These are phyloP conservation scores for Ascaphus truei DNA, from an alignment of 2,113 vertebrate genomes.

Conservation along the genomic window DNA sequence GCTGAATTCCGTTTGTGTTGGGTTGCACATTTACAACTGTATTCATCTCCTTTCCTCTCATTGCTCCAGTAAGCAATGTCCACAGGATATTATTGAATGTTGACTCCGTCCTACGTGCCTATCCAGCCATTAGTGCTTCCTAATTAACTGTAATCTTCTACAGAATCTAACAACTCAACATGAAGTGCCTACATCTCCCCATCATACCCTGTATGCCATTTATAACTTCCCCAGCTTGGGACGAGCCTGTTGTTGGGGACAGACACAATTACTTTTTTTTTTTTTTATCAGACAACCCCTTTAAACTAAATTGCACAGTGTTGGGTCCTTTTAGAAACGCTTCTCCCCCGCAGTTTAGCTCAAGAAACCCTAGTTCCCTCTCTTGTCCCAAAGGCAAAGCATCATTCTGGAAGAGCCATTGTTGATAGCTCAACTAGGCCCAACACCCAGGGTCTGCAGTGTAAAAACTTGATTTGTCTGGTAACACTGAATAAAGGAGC, in stretches of 20 bases:
- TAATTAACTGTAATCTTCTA: conserved; percentile 71
- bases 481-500: conserved; percentile 69
- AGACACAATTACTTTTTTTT: conserved; percentile 48
- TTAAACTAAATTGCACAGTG: conserved; percentile 55
- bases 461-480: conserved; percentile 64
- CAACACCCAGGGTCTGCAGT: conserved; percentile 54
- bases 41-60: background rate
- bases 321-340: conserved; percentile 52
- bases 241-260: background rate
- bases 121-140: conserved; percentile 63
- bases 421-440: conserved; percentile 61
- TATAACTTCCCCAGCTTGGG: conserved; percentile 33
- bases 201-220: background rate
- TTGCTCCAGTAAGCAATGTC: conserved; percentile 51
- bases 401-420: conserved; percentile 58
- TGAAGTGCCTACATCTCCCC: conserved; percentile 51
- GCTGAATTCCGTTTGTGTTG: no score
- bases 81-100: conserved; percentile 58
- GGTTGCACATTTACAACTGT: background rate
- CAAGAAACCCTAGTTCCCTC: conserved; percentile 44
- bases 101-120: conserved; percentile 59
- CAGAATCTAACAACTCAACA: conserved; percentile 55
- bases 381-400: conserved; percentile 47
- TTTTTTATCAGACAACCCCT: conserved; percentile 52
- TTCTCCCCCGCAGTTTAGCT: conserved; percentile 51